Evolutionary conservation across 37 sponge, comb jelly and placozoan species (phyloP), one percentile per base, ranked within the genome.

Genomic region (Beroe ovata): DNA sequence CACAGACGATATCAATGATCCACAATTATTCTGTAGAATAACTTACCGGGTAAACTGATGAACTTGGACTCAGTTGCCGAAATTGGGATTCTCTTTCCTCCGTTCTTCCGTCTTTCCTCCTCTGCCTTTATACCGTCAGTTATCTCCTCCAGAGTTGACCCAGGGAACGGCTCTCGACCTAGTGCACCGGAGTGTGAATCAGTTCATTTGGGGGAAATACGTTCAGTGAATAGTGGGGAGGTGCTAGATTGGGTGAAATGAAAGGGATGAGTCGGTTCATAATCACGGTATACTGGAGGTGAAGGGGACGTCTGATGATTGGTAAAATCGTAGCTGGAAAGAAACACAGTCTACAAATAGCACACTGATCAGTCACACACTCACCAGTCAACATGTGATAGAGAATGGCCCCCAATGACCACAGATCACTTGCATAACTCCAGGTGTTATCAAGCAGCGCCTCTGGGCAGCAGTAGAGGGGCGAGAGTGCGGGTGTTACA

Each of bases 351-450:
- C n/a, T n/a, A n/a, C n/a, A n/a, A n/a, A n/a, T n/a, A n/a, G n/a
- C n/a, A n/a, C n/a, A n/a, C n/a, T n/a, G n/a, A n/a, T n/a, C n/a
- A n/a, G n/a, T n/a, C n/a, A n/a, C n/a, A n/a, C n/a, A n/a, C 63
- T 28, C 8, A 66, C 69, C 69, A 19, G 84, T 42, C 22, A 42
- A 40, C 84, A 77, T 77, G 84, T 77, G 84, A 26, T 42, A 77
- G 42, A 77, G 54, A 77, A 77, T 77, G 6, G 84, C 84, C 0
- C 84, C 84, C 6, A 77, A 54, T 28, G 84, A 77, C 84, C 84
- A 77, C 35, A 77, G 84, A 36, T 77, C 84, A 42, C 84, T 77
- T n/a, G 84, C 84, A 42, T 77, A 77, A 40, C 84, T 77, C 84
- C 84, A 77, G n/a, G 84, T 77, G 54, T 77, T 77, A 1, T 77